A percentile compares a stretch with the other conserved stretches of the same genome.
These are phyloP conservation scores for Paradisaea rubra DNA, from an alignment of 2,113 vertebrate genomes.

Conservation along the genomic window DNA sequence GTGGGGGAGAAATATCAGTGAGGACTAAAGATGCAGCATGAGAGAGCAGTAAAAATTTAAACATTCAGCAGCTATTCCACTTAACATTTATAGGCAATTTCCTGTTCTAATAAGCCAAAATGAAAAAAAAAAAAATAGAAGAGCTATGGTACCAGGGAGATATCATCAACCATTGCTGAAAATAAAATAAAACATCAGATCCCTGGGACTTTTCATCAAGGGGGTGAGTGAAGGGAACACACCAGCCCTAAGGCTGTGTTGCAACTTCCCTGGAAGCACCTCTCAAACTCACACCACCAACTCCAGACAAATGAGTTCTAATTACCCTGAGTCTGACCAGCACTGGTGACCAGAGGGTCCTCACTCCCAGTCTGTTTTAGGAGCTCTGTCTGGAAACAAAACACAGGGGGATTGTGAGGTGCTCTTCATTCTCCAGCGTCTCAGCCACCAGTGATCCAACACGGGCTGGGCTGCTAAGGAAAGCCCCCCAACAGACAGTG, in stretches of 20 bases:
- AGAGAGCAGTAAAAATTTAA: not conserved
- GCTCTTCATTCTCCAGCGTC: not conserved
- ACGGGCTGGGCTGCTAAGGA: not conserved
- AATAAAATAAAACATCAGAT: not conserved
- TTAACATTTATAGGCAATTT: not conserved
- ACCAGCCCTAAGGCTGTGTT: not conserved
- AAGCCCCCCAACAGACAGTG: not conserved
- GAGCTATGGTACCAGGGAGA: not conserved
- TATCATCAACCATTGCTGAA: not conserved
- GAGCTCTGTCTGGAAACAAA: not conserved
- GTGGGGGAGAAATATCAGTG: not conserved
- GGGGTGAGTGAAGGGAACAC: not conserved
- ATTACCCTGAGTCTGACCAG: not conserved
- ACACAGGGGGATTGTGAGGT: not conserved
- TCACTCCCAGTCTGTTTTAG: not conserved
- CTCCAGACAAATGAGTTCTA: not conserved
- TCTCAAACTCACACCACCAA: not conserved
- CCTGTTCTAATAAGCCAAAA: slow-evolving; percentile 18
- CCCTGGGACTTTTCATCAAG: not conserved
- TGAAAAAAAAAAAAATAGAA: not conserved
- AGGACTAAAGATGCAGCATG: not conserved
- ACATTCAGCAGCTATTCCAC: not conserved
- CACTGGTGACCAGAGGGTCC: not conserved
- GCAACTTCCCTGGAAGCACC: not conserved
- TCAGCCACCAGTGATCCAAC: not conserved